Evolutionary conservation across 1,140 invertebrate genomes (phyloP).

Genomic region (Caenorhabditis latens): DNA sequence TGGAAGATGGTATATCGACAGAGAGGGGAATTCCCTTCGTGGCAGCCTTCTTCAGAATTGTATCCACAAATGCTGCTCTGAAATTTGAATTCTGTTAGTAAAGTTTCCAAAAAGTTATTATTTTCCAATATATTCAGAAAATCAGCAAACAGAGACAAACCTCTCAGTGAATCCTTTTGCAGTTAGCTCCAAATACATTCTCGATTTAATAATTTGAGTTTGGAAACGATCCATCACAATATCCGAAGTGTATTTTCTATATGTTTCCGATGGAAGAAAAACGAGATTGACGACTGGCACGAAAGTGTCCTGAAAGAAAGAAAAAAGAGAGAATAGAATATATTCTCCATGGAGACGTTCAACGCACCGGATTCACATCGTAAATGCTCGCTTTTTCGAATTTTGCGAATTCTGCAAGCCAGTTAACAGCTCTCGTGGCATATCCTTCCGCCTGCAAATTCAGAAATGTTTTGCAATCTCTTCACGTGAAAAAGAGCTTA

Average conservation of each 20-base stretch:
- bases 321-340: conserved; percentile 10
- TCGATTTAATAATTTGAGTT: conserved; percentile 65
- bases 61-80: conserved; percentile 56
- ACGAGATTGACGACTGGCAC: conserved; percentile 67
- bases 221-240: conserved; percentile 65
- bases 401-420: conserved; percentile 63
- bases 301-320: conserved; percentile 64
- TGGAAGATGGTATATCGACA: conserved; percentile 56
- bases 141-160: background rate
- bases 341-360: conserved; percentile 1
- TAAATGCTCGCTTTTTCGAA: conserved; percentile 66
- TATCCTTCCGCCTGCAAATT: conserved; percentile 59
- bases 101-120: background rate
- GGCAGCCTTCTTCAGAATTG: conserved; percentile 49
- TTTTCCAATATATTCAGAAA: background rate
- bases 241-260: conserved; percentile 63
- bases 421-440: conserved; percentile 61
- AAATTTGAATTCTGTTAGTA: background rate
- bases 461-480: background rate
- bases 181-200: conserved; percentile 67
- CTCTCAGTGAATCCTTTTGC: conserved; percentile 58
- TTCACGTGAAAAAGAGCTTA: background rate
- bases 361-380: conserved; percentile 62
- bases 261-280: conserved; percentile 61
- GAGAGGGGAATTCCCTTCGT: conserved; percentile 53